phyloP scores from a whole-genome alignment of 2,797 vertebrate species.

The Rhynchonycteris naso region DNA sequence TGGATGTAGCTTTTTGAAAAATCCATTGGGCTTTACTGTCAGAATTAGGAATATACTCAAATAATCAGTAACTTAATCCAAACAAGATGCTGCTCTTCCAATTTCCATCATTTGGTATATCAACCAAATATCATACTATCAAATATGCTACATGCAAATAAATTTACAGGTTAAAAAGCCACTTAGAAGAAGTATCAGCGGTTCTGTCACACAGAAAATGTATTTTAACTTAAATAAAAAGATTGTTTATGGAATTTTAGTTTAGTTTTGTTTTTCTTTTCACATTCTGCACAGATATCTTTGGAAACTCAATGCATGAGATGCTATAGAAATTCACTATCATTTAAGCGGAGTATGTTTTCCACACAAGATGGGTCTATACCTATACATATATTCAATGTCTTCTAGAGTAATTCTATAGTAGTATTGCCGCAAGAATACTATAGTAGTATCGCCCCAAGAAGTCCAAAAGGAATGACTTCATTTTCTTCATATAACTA shows the following conservation, averaged over 20 bases:
- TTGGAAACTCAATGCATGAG: neutral
- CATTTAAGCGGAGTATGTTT: neutral
- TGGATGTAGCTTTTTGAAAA: constrained; percentile 50
- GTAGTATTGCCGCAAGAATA: constrained; percentile 19
- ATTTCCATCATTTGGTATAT: constrained; percentile 1
- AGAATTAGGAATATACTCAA: constrained; percentile 24
- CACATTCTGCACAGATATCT: neutral
- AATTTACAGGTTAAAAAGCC: constrained; percentile 24
- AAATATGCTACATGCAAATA: neutral
- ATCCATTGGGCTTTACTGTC: neutral
- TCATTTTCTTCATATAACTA: constrained; percentile 59
- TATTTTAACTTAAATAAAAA: neutral
- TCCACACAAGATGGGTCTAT: neutral
- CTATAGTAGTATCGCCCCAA: constrained; percentile 33
- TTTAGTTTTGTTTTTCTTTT: constrained; percentile 31
- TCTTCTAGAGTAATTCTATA: constrained; percentile 56
- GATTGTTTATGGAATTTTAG: neutral
- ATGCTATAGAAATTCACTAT: neutral
- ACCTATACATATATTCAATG: neutral
- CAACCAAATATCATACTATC: constrained; percentile 17
- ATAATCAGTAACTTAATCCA: constrained; percentile 51
- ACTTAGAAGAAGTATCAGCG: neutral
- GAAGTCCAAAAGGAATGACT: constrained; percentile 61
- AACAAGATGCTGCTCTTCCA: constrained; percentile 46
- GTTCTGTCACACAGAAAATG: neutral